Evolutionary conservation across 92 coral and sea anemone genomes (phyloP), one percentile per base, ranked within the genome.

Genomic region (Epizoanthus rinbou): DNA sequence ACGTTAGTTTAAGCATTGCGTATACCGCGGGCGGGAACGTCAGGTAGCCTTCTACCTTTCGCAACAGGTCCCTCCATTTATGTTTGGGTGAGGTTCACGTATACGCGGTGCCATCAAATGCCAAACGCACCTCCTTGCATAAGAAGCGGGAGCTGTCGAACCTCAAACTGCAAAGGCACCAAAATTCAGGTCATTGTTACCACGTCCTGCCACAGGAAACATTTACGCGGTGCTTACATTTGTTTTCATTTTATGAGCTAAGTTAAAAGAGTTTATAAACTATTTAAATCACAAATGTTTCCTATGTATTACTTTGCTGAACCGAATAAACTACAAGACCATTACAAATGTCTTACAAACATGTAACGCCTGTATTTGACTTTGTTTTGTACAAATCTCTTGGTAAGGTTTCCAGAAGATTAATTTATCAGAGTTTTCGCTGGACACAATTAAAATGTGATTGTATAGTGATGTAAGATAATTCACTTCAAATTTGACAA

Each of bases 11-110:
- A 67, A 15, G n/a, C 70, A 64, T 64, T 24, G 41, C 43, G 70
- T 64, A 64, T 64, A 64, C 70, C 70, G 70, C 70, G 43, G 41
- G 70, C 70, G 35, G 70, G 70, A 64, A 24, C 70, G 10, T 64
- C 70, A 24, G 70, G 70, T 3, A 24, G 41, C 70, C 70, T 5
- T 64, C 70, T 23, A 24, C 41, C 70, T 1, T 64, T 64, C 41
- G 70, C 70, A 1, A 24, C 43, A 64, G 70, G 41, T 64, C 70
- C 35, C 2, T 23, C 70, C 70, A 64, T 64, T 64, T 64, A 23
- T 24, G 70, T 64, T 64, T 64, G 70, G 39, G 0, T 64, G 70
- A 64, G 70, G 70, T 64, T 64, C 41, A 25, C 70, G 14, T 64
- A 64, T 0, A 64, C 70, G 14, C 39, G 43, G 43, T 64, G 70